phyloP scores from a whole-genome alignment of 2,797 vertebrate genomes.

The Propithecus perrieri region DNA sequence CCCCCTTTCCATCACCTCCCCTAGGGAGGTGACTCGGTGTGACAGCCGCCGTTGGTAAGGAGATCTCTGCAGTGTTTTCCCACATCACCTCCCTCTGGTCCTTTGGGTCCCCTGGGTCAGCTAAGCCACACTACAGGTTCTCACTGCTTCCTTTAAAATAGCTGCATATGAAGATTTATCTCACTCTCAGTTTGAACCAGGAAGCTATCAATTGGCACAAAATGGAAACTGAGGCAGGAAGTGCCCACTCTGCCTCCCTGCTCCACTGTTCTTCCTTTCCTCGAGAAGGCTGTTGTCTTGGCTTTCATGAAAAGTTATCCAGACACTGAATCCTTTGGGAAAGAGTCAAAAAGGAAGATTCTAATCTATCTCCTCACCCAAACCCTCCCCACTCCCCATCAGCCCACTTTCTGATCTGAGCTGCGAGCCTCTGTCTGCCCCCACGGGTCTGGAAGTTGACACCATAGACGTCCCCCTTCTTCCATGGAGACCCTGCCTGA shows the following conservation, averaged over 20 bases:
- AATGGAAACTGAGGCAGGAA: not conserved
- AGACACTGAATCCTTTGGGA: not conserved
- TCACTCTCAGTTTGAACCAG: not conserved
- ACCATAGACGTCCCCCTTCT: not conserved
- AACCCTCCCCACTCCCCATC: rapidly evolving
- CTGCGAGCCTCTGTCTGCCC: not conserved
- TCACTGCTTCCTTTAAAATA: not conserved
- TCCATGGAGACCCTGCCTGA: not conserved
- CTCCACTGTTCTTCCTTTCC: not conserved
- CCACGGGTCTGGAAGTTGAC: rapidly evolving
- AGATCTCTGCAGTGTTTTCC: not conserved
- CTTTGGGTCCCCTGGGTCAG: not conserved
- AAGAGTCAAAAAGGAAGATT: not conserved
- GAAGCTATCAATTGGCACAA: not conserved
- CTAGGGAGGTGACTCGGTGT: not conserved
- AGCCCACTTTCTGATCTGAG: not conserved
- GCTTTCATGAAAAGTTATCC: not conserved
- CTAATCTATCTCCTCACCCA: not conserved
- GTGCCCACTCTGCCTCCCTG: not conserved
- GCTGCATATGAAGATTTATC: not conserved
- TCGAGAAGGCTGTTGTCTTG: not conserved
- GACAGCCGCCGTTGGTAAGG: not conserved
- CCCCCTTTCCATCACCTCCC: not conserved
- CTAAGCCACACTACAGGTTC: not conserved
- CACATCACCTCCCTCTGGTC: not conserved